phyloP scores from a whole-genome alignment of 2,797 vertebrate genomes.

The Aphelocoma californica region DNA sequence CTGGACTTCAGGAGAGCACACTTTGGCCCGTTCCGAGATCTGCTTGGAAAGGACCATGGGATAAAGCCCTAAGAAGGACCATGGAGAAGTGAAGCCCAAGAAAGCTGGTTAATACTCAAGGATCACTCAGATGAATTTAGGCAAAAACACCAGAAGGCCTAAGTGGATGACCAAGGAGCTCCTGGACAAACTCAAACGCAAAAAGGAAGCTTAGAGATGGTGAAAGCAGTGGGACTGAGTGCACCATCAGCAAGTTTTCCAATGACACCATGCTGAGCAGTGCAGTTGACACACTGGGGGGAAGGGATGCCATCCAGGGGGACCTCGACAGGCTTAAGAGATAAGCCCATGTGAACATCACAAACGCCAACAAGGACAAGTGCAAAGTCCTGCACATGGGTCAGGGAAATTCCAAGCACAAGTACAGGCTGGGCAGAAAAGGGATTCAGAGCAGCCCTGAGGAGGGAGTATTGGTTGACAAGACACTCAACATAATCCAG shows the following conservation, averaged over 20 bases:
- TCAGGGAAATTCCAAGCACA: not conserved
- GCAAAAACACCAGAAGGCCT: not conserved
- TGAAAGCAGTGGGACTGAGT: not conserved
- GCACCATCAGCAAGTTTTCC: not conserved
- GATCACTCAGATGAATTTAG: not conserved
- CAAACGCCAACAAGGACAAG: not conserved
- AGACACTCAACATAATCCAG: not conserved
- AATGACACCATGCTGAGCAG: not conserved
- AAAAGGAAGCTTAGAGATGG: not conserved
- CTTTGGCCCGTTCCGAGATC: not conserved
- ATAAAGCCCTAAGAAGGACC: not conserved
- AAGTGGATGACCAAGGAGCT: not conserved
- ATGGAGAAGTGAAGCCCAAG: not conserved
- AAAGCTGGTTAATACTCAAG: not conserved
- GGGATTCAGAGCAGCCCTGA: not conserved
- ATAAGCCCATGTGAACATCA: not conserved
- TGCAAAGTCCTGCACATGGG: not conserved
- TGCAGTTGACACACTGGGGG: not conserved
- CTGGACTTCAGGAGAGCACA: not conserved
- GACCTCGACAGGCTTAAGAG: not conserved
- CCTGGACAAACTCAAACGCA: not conserved
- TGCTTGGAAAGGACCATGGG: not conserved
- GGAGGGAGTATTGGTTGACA: not conserved
- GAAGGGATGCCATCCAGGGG: not conserved
- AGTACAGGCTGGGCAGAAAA: not conserved